A percentile compares a stretch with the other conserved stretches of the same genome.
phyloP scores from a whole-genome alignment of 2,888 invertebrate genomes.

The Leucophenga maculata region DNA sequence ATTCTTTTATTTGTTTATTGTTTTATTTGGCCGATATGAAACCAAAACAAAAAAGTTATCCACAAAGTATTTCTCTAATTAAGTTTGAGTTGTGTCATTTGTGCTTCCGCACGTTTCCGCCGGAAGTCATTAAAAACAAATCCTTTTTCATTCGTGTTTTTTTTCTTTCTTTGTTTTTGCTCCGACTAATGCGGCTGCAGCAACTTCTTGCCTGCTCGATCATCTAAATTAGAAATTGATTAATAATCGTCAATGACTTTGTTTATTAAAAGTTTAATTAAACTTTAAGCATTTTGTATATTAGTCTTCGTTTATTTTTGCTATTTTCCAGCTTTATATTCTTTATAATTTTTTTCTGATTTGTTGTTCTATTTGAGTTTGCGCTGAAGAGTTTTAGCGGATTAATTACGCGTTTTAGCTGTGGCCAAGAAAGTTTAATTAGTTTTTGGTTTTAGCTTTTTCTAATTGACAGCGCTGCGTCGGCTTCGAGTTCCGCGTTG shows the following conservation, averaged over 20 bases:
- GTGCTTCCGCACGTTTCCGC: background rate
- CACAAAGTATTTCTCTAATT: conserved; percentile 3
- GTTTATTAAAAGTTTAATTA: conserved; percentile 57
- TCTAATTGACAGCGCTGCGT: conserved; percentile 53
- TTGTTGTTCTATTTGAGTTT: conserved; percentile 1
- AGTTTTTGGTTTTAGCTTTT: conserved; percentile 59
- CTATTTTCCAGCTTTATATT: conserved; percentile 15
- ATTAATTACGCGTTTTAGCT: conserved; percentile 17
- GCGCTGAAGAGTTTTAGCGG: conserved; percentile 1
- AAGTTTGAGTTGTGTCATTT: conserved; percentile 18
- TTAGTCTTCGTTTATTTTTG: conserved; percentile 20
- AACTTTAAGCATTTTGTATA: conserved; percentile 53
- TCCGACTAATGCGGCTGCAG: background rate
- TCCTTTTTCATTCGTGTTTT: conserved; percentile 1
- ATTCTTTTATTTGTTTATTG: background rate
- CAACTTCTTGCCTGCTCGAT: background rate
- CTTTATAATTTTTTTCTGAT: background rate
- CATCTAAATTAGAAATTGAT: conserved; percentile 56
- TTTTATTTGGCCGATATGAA: background rate
- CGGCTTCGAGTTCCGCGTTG: too few relatives aligned
- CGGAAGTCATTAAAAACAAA: conserved; percentile 18
- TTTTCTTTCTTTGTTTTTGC: background rate
- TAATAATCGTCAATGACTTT: conserved; percentile 51
- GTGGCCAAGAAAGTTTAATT: conserved; percentile 53
- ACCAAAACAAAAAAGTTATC: background rate